These are phyloP conservation scores for Hylia prasina DNA, from an alignment of 2,113 vertebrate species.

Conservation along the genomic window DNA sequence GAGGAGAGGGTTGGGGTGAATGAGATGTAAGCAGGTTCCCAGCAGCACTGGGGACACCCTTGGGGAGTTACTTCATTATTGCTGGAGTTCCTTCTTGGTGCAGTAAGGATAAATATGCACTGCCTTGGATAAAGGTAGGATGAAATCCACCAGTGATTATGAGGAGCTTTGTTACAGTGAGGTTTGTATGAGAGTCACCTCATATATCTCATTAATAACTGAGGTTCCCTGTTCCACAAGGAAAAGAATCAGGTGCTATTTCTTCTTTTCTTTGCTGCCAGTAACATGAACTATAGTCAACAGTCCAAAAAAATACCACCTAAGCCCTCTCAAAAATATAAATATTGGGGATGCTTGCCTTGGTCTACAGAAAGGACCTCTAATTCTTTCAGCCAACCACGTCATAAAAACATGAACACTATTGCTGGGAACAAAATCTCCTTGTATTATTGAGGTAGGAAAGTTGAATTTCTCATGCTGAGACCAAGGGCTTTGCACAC, in stretches of 20 bases:
- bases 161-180: background rate
- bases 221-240: background rate
- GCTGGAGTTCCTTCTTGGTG: background rate
- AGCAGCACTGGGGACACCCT: background rate
- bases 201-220: background rate
- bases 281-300: background rate
- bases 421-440: background rate
- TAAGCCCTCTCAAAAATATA: background rate
- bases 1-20: rapidly evolving
- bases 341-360: background rate
- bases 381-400: background rate
- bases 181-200: background rate
- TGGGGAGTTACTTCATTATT: background rate
- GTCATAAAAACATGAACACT: background rate
- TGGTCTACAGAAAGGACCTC: background rate
- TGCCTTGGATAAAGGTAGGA: background rate
- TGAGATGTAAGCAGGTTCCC: background rate
- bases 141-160: background rate
- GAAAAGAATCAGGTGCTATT: constrained; percentile 3
- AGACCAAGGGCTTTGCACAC: background rate
- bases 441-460: background rate
- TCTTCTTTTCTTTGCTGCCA: background rate
- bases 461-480: background rate
- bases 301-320: background rate
- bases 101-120: background rate